A percentile compares a stretch with the other conserved stretches of the same genome.
phyloP scores from a whole-genome alignment of 1,140 invertebrate genomes.

The Nephila pilipes region DNA sequence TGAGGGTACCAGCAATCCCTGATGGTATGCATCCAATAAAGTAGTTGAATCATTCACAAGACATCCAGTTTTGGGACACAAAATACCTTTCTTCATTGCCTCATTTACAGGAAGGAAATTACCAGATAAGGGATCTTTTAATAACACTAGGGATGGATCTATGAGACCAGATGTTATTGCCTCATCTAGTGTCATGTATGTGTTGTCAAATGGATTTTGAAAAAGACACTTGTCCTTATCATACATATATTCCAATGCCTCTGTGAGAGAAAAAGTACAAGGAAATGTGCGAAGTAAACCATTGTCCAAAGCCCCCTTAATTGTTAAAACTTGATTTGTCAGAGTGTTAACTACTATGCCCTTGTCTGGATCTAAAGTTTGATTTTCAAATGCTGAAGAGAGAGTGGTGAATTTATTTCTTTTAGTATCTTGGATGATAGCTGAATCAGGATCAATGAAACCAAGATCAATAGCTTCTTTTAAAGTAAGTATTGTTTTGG shows the following conservation, averaged over 20 bases:
- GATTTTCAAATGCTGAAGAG: conserved; percentile 90
- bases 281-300: conserved; percentile 91
- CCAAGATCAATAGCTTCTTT: conserved; percentile 92
- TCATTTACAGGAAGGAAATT: conserved; percentile 85
- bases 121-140: conserved; percentile 85
- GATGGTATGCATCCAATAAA: conserved; percentile 92
- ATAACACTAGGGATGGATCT: conserved; percentile 86
- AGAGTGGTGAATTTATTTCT: conserved; percentile 88
- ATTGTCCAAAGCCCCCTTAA: conserved; percentile 91
- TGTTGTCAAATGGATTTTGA: conserved; percentile 86
- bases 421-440: conserved; percentile 89
- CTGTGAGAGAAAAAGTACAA: conserved; percentile 81
- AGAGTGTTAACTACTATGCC: conserved; percentile 94
- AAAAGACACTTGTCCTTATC: conserved; percentile 86
- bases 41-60: conserved; percentile 84
- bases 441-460: conserved; percentile 89
- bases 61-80: conserved; percentile 89
- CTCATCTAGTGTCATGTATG: conserved; percentile 87
- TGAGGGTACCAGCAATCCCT: conserved; percentile 92
- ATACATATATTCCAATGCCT: conserved; percentile 84
- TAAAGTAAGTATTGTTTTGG: conserved; percentile 89
- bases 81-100: conserved; percentile 87
- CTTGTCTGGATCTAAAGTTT: conserved; percentile 88
- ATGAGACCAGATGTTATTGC: conserved; percentile 89
- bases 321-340: conserved; percentile 87